Evolutionary conservation across 2,797 vertebrate species (phyloP), one percentile per base, ranked within the genome.

Genomic region (Epinephelus awoara): DNA sequence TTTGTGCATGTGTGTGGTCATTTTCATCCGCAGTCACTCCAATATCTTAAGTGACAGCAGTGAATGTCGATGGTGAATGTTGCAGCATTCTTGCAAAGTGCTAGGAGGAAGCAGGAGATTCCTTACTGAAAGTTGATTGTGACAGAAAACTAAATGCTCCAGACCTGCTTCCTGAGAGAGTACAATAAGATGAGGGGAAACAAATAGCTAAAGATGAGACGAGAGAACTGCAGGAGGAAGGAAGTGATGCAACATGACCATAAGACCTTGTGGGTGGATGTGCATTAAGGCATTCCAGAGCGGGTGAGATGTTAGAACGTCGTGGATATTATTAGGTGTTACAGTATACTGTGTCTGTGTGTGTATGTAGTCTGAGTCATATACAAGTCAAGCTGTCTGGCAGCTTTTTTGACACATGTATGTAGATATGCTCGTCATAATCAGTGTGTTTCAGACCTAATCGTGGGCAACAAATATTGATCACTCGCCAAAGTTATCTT

Each of bases 181-280:
- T 4, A 65, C 44, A 79, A 21, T 38, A 62, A 67, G 4, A 68
- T 51, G 47, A 62, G 49, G 25, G 44, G 27, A 62, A 70, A 88
- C 61, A 27, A 71, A 69, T 76, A 49, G 72, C 27, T n/a, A 10
- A 49, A 66, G 49, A 69, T 47, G 58, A 65, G 47, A 55, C 9
- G 49, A n/a, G 64, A 77, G 62, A 64, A 79, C 34, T 50, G 56
- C 64, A 67, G 67, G 62, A 82, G 15, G 65, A 72, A 75, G 75
- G 75, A 84, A 83, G 66, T 66, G 65, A 72, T 79, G 75, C 50
- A 76, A 29, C 51, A 19, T 72, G 58, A 49, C 59, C 40, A 2
- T 65, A 46, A 79, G 79, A 85, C 63, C 66, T 67, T 63, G 50
- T 57, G 54, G 40, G 55, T 67, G 72, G 59, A 79, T 86, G 42